A percentile compares a stretch with the other conserved stretches of the same genome.
Evolutionary conservation across 2,797 vertebrate genomes (phyloP).

Genomic region (Tokudaia tokunoshimensis): DNA sequence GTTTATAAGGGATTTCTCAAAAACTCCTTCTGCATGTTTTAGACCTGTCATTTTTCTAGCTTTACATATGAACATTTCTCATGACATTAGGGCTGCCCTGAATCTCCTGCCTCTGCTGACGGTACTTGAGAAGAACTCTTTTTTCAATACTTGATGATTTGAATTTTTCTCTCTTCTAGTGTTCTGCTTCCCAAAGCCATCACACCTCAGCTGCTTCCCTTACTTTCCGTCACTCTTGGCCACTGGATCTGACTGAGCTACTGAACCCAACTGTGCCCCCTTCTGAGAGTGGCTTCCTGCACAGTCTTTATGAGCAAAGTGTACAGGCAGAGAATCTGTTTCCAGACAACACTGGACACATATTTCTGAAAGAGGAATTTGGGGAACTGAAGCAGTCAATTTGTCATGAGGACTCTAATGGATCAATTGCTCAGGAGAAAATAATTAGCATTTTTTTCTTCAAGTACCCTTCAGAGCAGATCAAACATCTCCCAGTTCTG

Average conservation of each 20-base stretch:
- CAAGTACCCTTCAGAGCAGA: not conserved
- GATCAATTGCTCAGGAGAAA: constrained; percentile 35
- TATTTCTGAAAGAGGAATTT: constrained; percentile 7
- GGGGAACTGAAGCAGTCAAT: not conserved
- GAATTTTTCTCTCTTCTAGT: not conserved
- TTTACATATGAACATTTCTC: not conserved
- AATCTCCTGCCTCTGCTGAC: not conserved
- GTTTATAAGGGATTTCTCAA: not conserved
- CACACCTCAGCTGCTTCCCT: not conserved
- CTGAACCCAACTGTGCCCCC: not conserved
- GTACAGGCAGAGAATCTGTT: not conserved
- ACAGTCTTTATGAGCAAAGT: not conserved
- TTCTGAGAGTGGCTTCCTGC: not conserved
- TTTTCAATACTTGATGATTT: not conserved
- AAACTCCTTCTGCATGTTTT: not conserved
- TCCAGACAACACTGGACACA: not conserved
- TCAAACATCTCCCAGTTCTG: not conserved
- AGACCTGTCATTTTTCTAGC: not conserved
- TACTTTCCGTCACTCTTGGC: not conserved
- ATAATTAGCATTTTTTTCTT: constrained; percentile 46
- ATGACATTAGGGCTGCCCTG: not conserved
- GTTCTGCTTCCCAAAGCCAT: not conserved
- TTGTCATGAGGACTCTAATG: not conserved
- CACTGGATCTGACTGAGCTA: not conserved
- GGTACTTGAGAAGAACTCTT: not conserved